Evolutionary conservation across 1,140 invertebrate species (phyloP).

Genomic region (Drosophila murphyi): DNA sequence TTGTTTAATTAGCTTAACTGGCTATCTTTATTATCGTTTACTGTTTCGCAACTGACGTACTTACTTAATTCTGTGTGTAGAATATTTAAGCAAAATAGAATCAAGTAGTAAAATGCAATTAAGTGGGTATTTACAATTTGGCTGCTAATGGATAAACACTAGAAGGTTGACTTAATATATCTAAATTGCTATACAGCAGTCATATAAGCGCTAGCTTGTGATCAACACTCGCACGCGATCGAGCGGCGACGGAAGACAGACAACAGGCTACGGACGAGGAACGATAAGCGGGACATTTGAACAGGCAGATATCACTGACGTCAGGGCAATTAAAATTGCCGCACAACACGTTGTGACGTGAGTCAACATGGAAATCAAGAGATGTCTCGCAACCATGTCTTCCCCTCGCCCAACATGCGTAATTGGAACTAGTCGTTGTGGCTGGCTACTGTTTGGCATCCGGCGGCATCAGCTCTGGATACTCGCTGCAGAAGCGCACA

Average conservation of each 20-base stretch:
- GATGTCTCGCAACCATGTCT: neutral
- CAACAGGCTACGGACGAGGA: neutral
- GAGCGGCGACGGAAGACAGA: neutral
- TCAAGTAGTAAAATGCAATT: constrained; percentile 24
- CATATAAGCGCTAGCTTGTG: constrained; percentile 14
- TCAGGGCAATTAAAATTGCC: constrained; percentile 11
- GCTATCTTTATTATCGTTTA: constrained; percentile 46
- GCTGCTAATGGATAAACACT: constrained; percentile 23
- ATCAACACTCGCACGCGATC: constrained; percentile 30
- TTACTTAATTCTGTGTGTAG: neutral
- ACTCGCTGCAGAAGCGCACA: constrained; percentile 60
- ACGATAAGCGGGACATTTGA: neutral
- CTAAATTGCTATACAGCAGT: constrained; percentile 14
- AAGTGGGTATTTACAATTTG: constrained; percentile 23
- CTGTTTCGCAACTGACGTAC: constrained; percentile 26
- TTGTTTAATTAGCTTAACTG: neutral
- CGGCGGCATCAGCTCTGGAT: constrained; percentile 42
- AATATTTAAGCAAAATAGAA: constrained; percentile 11
- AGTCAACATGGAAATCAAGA: neutral
- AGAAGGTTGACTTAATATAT: constrained; percentile 10
- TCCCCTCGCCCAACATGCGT: neutral
- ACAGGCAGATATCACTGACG: constrained; percentile 6
- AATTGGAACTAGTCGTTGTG: neutral
- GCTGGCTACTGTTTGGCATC: constrained; percentile 45
- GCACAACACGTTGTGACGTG: constrained; percentile 9